These are phyloP conservation scores for Diarsia mendica DNA, from an alignment of 2,888 invertebrate genomes.

Conservation along the genomic window DNA sequence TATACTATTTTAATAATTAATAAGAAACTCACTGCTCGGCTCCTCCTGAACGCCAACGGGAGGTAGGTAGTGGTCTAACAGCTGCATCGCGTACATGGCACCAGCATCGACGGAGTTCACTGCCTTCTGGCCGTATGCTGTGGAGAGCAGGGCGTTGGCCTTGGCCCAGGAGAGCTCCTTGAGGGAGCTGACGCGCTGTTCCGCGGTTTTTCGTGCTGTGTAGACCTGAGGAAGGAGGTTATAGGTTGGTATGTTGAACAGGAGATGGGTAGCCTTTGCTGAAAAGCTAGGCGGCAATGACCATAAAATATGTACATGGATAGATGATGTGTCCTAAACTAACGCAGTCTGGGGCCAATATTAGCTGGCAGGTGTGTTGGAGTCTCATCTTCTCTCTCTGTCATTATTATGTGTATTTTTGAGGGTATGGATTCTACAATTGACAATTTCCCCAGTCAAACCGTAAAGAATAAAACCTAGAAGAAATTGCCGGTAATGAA, in stretches of 20 bases:
- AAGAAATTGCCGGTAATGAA: neutral
- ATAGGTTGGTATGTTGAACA: constrained; percentile 2
- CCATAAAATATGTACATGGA: neutral
- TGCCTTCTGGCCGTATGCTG: constrained; percentile 92
- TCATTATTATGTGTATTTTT: neutral
- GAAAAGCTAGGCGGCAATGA: neutral
- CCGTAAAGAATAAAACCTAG: neutral
- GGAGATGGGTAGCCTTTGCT: neutral
- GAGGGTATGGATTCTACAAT: neutral
- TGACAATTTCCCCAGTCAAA: neutral
- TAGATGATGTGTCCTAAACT: neutral
- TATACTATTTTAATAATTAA: neutral
- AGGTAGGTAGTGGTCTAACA: constrained; percentile 94
- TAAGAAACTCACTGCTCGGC: constrained; percentile 80
- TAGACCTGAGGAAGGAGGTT: constrained; percentile 78
- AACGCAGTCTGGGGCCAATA: neutral
- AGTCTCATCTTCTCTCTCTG: no score
- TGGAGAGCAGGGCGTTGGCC: constrained; percentile 92
- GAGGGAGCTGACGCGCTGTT: constrained; percentile 91
- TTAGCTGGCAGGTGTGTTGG: neutral
- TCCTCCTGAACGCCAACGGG: constrained; percentile 88
- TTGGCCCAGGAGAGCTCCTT: constrained; percentile 93
- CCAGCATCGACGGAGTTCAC: constrained; percentile 92
- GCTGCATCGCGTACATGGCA: constrained; percentile 92
- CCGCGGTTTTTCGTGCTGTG: constrained; percentile 86